phyloP scores from a whole-genome alignment of 2,888 invertebrate genomes.

The Caradrina clavipalpis region DNA sequence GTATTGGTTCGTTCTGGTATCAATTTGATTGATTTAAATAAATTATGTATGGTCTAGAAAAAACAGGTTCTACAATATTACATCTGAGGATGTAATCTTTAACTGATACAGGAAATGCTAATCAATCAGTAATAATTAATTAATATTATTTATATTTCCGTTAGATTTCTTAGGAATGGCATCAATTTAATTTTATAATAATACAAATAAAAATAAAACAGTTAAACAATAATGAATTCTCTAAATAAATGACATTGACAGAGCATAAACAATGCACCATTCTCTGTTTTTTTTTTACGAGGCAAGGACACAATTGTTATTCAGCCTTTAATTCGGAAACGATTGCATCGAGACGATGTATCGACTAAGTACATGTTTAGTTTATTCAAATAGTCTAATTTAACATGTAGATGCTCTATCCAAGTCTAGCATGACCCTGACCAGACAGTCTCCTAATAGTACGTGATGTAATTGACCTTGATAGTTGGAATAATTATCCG shows the following conservation, averaged over 20 bases:
- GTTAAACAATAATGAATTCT: slow-evolving; percentile 6
- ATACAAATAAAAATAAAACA: slow-evolving; percentile 1
- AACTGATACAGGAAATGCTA: slow-evolving; percentile 14
- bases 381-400: slow-evolving; percentile 57
- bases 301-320: slow-evolving; percentile 60
- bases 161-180: neutral
- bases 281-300: slow-evolving; percentile 43
- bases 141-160: slow-evolving; percentile 12
- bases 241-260: slow-evolving; percentile 36
- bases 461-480: slow-evolving; percentile 74
- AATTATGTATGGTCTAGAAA: neutral
- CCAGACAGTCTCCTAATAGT: slow-evolving; percentile 50
- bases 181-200: neutral
- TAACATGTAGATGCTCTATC: slow-evolving; percentile 55
- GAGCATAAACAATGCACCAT: slow-evolving; percentile 31
- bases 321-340: slow-evolving; percentile 61
- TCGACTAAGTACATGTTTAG: slow-evolving; percentile 60
- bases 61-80: neutral
- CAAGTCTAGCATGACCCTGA: slow-evolving; percentile 67
- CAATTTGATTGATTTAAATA: neutral
- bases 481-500: slow-evolving; percentile 47
- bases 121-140: slow-evolving; percentile 2
- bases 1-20: neutral
- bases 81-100: neutral
- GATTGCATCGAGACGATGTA: slow-evolving; percentile 51